A percentile compares a stretch with the other conserved stretches of the same genome.
phyloP scores from a whole-genome alignment of 1,140 invertebrate genomes.

The Chionoecetes opilio region DNA sequence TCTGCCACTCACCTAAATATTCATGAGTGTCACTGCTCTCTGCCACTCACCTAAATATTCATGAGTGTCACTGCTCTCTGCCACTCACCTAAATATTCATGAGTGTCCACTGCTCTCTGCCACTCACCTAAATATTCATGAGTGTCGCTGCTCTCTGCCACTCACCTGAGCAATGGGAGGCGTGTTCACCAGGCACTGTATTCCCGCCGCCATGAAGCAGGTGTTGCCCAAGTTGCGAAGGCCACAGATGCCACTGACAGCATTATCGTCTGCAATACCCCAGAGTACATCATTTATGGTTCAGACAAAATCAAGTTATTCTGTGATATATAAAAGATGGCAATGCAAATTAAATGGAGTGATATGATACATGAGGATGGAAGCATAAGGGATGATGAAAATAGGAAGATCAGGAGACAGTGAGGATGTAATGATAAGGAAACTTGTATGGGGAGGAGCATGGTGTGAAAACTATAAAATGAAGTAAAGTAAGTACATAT shows the following conservation, averaged over 20 bases:
- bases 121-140: too few species aligned
- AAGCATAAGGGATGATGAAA: background rate
- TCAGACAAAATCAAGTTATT: background rate
- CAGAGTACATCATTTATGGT: background rate
- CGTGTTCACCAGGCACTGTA: conserved; percentile 84
- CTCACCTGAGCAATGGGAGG: conserved; percentile 82
- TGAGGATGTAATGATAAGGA: background rate
- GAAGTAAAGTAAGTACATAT: too few species aligned
- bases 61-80: too few species aligned
- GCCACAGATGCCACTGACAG: conserved; percentile 85
- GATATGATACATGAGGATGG: background rate
- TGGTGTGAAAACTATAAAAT: too few species aligned
- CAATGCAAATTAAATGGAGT: background rate
- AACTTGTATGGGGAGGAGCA: background rate
- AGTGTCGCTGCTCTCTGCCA: background rate
- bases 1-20: too few species aligned
- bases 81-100: too few species aligned
- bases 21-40: too few species aligned
- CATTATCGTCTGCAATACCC: conserved; percentile 67
- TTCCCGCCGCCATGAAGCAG: conserved; percentile 85
- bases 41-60: too few species aligned
- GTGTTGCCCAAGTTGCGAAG: conserved; percentile 86
- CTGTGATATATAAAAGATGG: background rate
- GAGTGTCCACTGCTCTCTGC: too few species aligned
- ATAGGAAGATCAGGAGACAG: background rate